Conservation (phyloP, 2,113 vertebrate genomes). For the Chitala chitala region DNA sequence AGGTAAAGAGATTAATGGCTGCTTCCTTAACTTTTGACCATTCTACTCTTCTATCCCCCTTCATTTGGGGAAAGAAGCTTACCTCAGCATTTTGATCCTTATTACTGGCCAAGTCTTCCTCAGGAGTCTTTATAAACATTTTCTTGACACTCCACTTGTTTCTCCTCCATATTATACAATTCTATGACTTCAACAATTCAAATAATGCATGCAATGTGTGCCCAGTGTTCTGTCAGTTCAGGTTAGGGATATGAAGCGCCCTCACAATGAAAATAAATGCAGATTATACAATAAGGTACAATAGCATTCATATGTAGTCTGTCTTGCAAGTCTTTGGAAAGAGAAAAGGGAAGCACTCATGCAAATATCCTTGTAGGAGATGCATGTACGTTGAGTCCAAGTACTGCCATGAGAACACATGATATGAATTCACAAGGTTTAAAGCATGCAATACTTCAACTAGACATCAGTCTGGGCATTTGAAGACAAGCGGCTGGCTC, state of each 20-base stretch:
- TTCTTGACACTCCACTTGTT: too few relatives aligned
- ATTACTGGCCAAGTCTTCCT: too few relatives aligned
- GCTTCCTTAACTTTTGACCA: neutral
- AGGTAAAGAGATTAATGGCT: too few relatives aligned
- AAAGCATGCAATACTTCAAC: neutral
- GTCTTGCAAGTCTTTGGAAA: neutral
- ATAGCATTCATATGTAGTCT: neutral
- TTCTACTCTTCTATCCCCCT: neutral
- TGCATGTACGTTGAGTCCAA: neutral
- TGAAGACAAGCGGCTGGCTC: neutral
- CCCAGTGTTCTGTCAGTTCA: neutral
- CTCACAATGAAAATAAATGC: neutral
- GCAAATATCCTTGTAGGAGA: neutral
- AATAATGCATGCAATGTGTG: too few relatives aligned
- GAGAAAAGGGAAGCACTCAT: too few relatives aligned
- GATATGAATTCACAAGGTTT: neutral
- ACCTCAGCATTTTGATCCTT: neutral
- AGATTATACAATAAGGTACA: neutral
- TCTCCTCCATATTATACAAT: too few relatives aligned
- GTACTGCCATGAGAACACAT: neutral
- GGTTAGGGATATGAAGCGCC: neutral
- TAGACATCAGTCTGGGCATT: neutral
- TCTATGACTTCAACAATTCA: too few relatives aligned
- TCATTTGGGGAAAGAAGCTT: constrained; percentile 1
- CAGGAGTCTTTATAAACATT: too few relatives aligned